phyloP scores from a whole-genome alignment of 1,140 invertebrate species.

The Brachionus asplanchnoidis region DNA sequence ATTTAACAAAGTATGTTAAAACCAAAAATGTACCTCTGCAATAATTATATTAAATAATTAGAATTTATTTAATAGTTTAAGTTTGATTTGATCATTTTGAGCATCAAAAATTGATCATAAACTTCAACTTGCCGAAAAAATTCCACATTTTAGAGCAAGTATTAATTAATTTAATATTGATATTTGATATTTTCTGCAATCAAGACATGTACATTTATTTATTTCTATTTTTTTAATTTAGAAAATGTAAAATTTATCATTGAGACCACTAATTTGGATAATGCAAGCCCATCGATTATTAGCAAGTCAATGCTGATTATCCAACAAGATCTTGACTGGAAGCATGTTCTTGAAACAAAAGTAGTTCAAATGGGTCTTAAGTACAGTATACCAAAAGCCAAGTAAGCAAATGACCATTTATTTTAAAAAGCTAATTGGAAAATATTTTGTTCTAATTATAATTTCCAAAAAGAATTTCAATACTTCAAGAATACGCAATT shows the following conservation, averaged over 20 bases:
- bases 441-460: not conserved
- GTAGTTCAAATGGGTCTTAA: not conserved
- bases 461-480: not conserved
- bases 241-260: conserved; percentile 22
- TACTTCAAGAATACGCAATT: conserved; percentile 4
- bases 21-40: no score
- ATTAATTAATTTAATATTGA: no score
- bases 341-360: conserved; percentile 23
- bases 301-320: not conserved
- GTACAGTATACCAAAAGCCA: conserved; percentile 12
- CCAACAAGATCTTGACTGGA: conserved; percentile 16
- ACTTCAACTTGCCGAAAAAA: no score
- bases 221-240: not conserved
- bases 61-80: no score
- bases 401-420: not conserved
- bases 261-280: conserved; percentile 14
- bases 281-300: conserved; percentile 11
- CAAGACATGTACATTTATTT: no score
- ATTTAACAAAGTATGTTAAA: no score
- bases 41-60: no score
- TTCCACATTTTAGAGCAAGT: no score
- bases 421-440: not conserved
- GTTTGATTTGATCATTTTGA: no score
- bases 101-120: no score
- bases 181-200: no score